Evolutionary conservation across 1,140 invertebrate genomes (phyloP).

Genomic region (Cydia amplana): DNA sequence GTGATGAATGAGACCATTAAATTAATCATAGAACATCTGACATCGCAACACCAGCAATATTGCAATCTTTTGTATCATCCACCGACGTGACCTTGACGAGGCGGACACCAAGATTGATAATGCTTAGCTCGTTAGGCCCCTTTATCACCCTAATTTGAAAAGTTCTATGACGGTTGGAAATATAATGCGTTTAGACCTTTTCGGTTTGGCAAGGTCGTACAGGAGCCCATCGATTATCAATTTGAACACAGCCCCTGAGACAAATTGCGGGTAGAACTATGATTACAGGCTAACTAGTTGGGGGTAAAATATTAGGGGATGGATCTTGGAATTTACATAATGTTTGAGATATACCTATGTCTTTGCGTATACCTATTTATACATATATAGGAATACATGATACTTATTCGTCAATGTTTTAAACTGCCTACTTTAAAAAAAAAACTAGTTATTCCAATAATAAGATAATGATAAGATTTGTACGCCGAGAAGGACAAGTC

Average conservation of each 20-base stretch:
- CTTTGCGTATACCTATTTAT: not conserved
- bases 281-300: slow-evolving; percentile 3
- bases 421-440: no score
- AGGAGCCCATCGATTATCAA: slow-evolving; percentile 55
- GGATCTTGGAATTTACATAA: slow-evolving; percentile 13
- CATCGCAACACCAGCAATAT: slow-evolving; percentile 2
- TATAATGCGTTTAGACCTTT: slow-evolving; percentile 10
- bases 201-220: slow-evolving; percentile 38
- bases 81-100: slow-evolving; percentile 43
- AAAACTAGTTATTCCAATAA: no score
- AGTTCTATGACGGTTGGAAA: slow-evolving; percentile 9
- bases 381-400: not conserved
- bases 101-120: slow-evolving; percentile 48
- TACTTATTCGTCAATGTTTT: not conserved
- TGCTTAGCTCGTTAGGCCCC: slow-evolving; percentile 47
- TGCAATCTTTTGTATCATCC: slow-evolving; percentile 19
- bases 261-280: slow-evolving; percentile 41
- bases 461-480: not conserved
- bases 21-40: slow-evolving; percentile 4
- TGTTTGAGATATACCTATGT: not conserved
- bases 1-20: not conserved
- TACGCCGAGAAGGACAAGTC: no score
- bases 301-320: slow-evolving; percentile 21
- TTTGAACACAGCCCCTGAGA: slow-evolving; percentile 46
- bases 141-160: slow-evolving; percentile 19